Evolutionary conservation across 1,140 invertebrate genomes (phyloP).

Genomic region (Atopsyche davidsoni): DNA sequence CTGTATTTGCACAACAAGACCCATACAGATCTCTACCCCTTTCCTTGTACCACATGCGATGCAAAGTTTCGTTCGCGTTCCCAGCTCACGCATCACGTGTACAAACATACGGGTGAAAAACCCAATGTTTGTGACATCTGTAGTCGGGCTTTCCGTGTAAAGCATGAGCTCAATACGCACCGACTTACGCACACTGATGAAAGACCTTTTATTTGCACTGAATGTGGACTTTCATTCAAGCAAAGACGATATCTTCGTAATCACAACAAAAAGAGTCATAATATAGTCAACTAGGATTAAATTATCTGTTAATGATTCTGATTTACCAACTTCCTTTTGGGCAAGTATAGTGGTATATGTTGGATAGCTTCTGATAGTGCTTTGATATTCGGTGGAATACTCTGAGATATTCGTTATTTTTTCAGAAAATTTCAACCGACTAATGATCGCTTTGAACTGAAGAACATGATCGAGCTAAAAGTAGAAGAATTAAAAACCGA

Average conservation of each 20-base stretch:
- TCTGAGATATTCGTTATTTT: too few relatives aligned
- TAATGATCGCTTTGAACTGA: too few relatives aligned
- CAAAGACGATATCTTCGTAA: constrained; percentile 27
- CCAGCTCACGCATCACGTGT: constrained; percentile 51
- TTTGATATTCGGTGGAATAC: too few relatives aligned
- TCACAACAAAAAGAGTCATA: constrained; percentile 36
- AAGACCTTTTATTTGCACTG: constrained; percentile 26
- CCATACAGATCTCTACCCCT: constrained; percentile 52
- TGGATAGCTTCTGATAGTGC: too few relatives aligned
- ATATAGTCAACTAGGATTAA: constrained; percentile 1
- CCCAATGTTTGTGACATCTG: constrained; percentile 60
- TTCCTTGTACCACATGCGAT: constrained; percentile 56
- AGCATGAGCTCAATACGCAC: constrained; percentile 58
- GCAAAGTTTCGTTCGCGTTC: constrained; percentile 54
- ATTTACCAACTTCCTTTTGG: too few relatives aligned
- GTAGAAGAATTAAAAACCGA: too few relatives aligned
- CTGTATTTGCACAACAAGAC: constrained; percentile 43
- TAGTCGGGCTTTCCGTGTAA: constrained; percentile 50
- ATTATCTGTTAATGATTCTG: too few relatives aligned
- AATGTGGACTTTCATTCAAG: constrained; percentile 29
- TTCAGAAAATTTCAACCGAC: too few relatives aligned
- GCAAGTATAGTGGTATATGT: too few relatives aligned
- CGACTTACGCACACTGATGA: constrained; percentile 44
- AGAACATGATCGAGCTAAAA: too few relatives aligned
- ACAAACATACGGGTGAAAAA: constrained; percentile 61